phyloP scores from a whole-genome alignment of 2,888 invertebrate genomes.

The Creontiades dilutus region DNA sequence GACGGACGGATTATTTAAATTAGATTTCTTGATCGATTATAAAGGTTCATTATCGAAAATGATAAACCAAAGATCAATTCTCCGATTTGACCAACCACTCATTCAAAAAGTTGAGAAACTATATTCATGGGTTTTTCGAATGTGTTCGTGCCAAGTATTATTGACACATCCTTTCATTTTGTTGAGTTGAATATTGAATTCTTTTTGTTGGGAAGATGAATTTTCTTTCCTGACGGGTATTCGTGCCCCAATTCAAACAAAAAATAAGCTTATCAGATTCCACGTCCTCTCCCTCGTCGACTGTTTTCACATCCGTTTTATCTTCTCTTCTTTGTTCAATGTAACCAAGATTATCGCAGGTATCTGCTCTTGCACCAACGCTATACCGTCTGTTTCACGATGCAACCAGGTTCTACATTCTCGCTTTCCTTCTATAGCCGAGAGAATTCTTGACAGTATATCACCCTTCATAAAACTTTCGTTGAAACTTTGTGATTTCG shows the following conservation, averaged over 20 bases:
- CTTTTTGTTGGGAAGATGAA: not conserved
- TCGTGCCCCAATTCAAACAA: slow-evolving; percentile 54
- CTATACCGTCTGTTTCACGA: slow-evolving; percentile 3
- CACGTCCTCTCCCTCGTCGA: not conserved
- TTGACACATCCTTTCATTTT: too few species aligned
- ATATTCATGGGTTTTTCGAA: too few species aligned
- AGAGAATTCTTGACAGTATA: too few species aligned
- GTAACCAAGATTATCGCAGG: slow-evolving; percentile 36
- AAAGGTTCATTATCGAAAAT: too few species aligned
- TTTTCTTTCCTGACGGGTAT: not conserved
- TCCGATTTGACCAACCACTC: too few species aligned
- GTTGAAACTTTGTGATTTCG: too few species aligned
- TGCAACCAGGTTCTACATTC: not conserved
- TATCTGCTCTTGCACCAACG: slow-evolving; percentile 46
- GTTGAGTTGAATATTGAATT: not conserved
- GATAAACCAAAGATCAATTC: too few species aligned
- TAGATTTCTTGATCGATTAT: too few species aligned
- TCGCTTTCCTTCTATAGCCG: not conserved
- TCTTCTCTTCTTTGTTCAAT: slow-evolving; percentile 53
- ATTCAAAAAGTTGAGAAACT: too few species aligned
- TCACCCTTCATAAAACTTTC: too few species aligned
- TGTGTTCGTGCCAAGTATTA: too few species aligned
- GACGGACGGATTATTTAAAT: too few species aligned
- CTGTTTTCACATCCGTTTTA: slow-evolving; percentile 48
- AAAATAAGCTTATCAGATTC: slow-evolving; percentile 45